Evolutionary conservation across 2,888 invertebrate genomes (phyloP).

Genomic region (Melieria omissa): DNA sequence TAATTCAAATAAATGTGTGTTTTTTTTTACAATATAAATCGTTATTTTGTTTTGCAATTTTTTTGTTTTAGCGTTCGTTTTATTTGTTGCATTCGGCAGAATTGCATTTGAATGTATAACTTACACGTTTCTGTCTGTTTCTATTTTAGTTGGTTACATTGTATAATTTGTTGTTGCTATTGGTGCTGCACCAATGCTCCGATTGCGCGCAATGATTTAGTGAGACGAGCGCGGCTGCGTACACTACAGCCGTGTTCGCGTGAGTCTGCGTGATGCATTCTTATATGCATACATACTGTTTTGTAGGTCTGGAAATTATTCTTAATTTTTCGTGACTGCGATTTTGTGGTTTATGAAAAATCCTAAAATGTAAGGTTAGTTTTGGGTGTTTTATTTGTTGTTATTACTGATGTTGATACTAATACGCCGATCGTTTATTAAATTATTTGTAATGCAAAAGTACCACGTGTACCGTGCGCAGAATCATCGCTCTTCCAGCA

Average conservation of each 20-base stretch:
- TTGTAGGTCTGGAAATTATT: not conserved
- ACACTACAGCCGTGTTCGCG: not conserved
- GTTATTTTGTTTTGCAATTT: slow-evolving; percentile 1
- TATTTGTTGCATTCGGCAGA: not conserved
- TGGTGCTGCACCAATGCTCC: no score
- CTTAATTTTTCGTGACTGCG: not conserved
- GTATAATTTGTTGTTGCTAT: not conserved
- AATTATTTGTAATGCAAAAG: not conserved
- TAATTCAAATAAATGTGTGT: no score
- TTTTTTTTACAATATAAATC: not conserved
- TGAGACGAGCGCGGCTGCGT: no score
- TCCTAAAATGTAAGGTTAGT: slow-evolving; percentile 10
- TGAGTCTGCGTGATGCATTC: not conserved
- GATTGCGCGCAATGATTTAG: not conserved
- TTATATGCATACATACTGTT: not conserved
- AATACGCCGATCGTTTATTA: slow-evolving; percentile 1
- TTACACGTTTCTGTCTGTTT: slow-evolving; percentile 1
- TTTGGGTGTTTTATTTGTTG: slow-evolving; percentile 15
- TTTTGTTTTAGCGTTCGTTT: not conserved
- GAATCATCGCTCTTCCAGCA: slow-evolving; percentile 90
- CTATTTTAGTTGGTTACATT: slow-evolving; percentile 11
- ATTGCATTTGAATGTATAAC: not conserved
- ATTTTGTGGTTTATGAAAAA: slow-evolving; percentile 19
- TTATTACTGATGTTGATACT: not conserved
- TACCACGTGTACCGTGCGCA: not conserved